Evolutionary conservation across 2,113 vertebrate species (phyloP).

Genomic region (Notarius lentiginosus): DNA sequence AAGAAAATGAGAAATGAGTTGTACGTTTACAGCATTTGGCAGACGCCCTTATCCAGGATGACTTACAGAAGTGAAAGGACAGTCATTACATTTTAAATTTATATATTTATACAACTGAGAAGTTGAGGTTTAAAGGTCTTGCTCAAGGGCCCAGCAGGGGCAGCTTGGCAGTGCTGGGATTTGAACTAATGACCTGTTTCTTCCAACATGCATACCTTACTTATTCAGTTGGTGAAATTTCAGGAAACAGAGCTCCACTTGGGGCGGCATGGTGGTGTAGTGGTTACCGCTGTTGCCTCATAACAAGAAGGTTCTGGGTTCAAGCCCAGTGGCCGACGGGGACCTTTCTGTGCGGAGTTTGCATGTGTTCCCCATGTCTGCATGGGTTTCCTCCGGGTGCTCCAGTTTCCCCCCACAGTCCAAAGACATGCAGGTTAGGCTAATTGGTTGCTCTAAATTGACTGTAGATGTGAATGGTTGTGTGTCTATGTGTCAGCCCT

Average conservation of each 20-base stretch:
- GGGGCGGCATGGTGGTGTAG: neutral
- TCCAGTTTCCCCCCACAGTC: too few species aligned
- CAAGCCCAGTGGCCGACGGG: too few species aligned
- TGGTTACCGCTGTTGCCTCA: too few species aligned
- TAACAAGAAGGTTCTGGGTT: too few species aligned
- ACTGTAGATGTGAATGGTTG: too few species aligned
- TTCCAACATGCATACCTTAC: neutral
- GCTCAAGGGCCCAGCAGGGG: neutral
- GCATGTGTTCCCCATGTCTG: too few species aligned
- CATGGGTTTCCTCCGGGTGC: too few species aligned
- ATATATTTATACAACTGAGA: neutral
- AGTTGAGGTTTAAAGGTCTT: neutral
- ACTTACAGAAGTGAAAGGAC: neutral
- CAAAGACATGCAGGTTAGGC: too few species aligned
- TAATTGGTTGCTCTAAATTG: too few species aligned
- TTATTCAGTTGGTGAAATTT: neutral
- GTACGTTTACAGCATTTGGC: neutral
- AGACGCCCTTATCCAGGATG: neutral
- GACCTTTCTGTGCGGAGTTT: too few species aligned
- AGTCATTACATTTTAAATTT: neutral
- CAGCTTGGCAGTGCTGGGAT: neutral
- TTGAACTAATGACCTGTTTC: neutral
- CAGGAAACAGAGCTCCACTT: slow-evolving; percentile 10
- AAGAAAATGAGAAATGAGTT: neutral
- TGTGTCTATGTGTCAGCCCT: too few species aligned